phyloP scores from a whole-genome alignment of 2,113 vertebrate genomes.

The Perccottus glenii region DNA sequence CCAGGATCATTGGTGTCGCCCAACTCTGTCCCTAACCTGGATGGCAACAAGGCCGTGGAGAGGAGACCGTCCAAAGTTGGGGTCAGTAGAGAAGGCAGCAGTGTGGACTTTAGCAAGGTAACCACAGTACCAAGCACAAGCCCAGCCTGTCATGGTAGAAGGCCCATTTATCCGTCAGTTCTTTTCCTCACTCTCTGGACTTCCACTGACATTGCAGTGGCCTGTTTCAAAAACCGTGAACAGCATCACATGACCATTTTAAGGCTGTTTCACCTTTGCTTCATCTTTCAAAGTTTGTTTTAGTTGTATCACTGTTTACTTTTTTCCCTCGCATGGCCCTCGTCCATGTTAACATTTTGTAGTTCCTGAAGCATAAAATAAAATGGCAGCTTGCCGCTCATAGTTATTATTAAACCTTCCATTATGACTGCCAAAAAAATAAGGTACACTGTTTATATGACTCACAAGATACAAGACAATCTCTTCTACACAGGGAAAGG shows the following conservation, averaged over 20 bases:
- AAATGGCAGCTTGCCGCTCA: conserved; percentile 44
- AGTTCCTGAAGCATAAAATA: conserved; percentile 30
- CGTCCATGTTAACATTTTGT: conserved; percentile 34
- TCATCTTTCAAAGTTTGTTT: conserved; percentile 11
- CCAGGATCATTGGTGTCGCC: conserved; percentile 87
- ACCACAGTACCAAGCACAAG: conserved; percentile 61
- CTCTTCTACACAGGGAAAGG: conserved; percentile 12
- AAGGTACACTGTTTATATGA: conserved; percentile 50
- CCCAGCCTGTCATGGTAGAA: conserved; percentile 34
- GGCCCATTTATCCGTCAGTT: conserved; percentile 31
- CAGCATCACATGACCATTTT: conserved; percentile 22
- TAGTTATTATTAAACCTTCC: conserved; percentile 43
- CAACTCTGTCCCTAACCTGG: conserved; percentile 88
- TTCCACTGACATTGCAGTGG: conserved; percentile 34
- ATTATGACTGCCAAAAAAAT: conserved; percentile 48
- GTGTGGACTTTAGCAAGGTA: conserved; percentile 96
- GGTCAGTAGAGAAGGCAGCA: conserved; percentile 94
- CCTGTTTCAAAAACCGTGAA: conserved; percentile 23
- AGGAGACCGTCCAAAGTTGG: conserved; percentile 84
- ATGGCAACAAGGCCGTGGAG: conserved; percentile 83
- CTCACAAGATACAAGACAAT: conserved; percentile 34
- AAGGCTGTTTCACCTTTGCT: conserved; percentile 5
- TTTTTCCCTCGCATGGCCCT: conserved; percentile 38
- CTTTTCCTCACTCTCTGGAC: conserved; percentile 36
- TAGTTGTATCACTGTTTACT: conserved; percentile 40